Percentiles rank a stretch among this genome's conserved stretches.
These are phyloP conservation scores for Octodonta nipae DNA, from an alignment of 2,888 invertebrate species.

Conservation along the genomic window DNA sequence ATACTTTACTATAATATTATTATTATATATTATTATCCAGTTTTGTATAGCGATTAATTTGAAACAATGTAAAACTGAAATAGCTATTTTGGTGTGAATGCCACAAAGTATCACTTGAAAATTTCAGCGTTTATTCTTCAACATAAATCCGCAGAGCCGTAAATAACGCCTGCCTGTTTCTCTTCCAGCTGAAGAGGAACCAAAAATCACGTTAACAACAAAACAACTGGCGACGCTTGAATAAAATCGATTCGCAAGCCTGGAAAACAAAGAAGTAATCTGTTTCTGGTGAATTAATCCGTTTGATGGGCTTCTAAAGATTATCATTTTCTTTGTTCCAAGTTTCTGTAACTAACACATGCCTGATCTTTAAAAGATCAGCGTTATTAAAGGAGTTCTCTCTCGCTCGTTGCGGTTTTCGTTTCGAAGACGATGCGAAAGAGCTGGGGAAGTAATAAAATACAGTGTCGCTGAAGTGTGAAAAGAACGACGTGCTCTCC, in stretches of 20 bases:
- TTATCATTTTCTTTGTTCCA: slow-evolving; percentile 28
- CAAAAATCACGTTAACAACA: not conserved
- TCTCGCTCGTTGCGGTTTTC: not conserved
- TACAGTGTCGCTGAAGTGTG: slow-evolving; percentile 31
- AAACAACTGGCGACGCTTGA: not conserved
- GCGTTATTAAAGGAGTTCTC: slow-evolving; percentile 24
- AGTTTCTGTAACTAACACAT: slow-evolving; percentile 30
- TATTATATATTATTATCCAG: too few relatives aligned
- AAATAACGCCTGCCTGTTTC: too few relatives aligned
- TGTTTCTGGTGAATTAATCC: slow-evolving; percentile 25
- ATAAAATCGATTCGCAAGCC: not conserved
- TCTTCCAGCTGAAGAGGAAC: too few relatives aligned
- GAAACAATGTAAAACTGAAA: too few relatives aligned
- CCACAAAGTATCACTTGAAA: too few relatives aligned
- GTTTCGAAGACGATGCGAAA: slow-evolving; percentile 1
- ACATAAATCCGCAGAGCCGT: too few relatives aligned
- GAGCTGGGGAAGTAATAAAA: slow-evolving; percentile 30
- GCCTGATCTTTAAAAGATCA: slow-evolving; percentile 32
- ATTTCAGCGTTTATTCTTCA: too few relatives aligned
- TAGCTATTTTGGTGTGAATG: too few relatives aligned
- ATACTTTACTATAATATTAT: too few relatives aligned
- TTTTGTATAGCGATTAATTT: too few relatives aligned
- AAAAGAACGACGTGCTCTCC: slow-evolving; percentile 29
- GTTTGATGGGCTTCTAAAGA: slow-evolving; percentile 21
- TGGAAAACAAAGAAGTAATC: slow-evolving; percentile 23